phyloP scores from a whole-genome alignment of 2,888 invertebrate species.

The Cataglyphis cursor region DNA sequence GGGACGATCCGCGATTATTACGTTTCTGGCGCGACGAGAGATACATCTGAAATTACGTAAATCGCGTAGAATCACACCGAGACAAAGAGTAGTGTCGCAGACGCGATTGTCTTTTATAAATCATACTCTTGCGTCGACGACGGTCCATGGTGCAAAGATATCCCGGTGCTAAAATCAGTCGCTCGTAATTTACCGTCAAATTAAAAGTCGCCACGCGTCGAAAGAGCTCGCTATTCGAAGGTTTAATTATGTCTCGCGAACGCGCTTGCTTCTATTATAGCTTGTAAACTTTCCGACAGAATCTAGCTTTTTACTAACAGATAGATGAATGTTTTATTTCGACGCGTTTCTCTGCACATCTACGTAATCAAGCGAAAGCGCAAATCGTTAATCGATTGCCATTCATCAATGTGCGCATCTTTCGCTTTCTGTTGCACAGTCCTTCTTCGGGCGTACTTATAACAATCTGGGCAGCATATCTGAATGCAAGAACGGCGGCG shows the following conservation, averaged over 20 bases:
- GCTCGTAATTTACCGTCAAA: background rate
- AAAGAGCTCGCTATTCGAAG: background rate
- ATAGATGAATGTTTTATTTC: background rate
- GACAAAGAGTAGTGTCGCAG: background rate
- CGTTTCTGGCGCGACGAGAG: conserved; percentile 30
- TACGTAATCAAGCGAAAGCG: conserved; percentile 9
- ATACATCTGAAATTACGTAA: conserved; percentile 19
- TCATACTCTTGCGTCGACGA: background rate
- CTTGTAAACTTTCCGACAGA: background rate
- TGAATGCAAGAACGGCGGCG: conserved; percentile 97
- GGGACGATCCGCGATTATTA: conserved; percentile 20
- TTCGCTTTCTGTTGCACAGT: conserved; percentile 88
- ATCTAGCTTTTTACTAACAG: conserved; percentile 3
- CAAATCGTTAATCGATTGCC: conserved; percentile 30
- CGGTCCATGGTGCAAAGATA: background rate
- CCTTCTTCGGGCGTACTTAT: conserved; percentile 97
- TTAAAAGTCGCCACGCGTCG: conserved; percentile 1
- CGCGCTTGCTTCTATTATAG: background rate
- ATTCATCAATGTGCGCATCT: conserved; percentile 37
- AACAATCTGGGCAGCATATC: conserved; percentile 96
- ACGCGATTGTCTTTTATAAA: conserved; percentile 14
- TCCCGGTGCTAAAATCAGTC: background rate
- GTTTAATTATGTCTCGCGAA: background rate
- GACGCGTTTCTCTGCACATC: background rate
- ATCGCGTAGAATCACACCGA: background rate